Conservation (phyloP, 2,797 vertebrate species). For the Syndactyla subalaris region DNA sequence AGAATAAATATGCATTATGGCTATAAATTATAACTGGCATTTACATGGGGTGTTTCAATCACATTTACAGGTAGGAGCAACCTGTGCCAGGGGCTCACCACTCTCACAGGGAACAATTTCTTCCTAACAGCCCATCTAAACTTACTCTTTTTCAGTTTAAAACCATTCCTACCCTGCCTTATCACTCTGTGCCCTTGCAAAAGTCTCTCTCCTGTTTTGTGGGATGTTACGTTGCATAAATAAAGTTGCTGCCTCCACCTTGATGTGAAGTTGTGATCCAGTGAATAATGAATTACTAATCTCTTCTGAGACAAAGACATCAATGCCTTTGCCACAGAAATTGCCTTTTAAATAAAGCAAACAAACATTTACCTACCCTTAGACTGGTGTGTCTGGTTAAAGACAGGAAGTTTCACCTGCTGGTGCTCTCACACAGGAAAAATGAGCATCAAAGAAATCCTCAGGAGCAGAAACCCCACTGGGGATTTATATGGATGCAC, state of each 20-base stretch:
- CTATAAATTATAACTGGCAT: background rate
- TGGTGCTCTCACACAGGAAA: background rate
- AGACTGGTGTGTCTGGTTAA: background rate
- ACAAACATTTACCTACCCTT: background rate
- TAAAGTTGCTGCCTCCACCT: background rate
- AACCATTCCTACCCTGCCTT: background rate
- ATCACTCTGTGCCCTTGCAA: background rate
- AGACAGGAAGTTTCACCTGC: background rate
- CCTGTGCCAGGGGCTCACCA: background rate
- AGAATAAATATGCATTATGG: background rate
- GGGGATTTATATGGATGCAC: conserved; percentile 15
- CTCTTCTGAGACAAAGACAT: background rate
- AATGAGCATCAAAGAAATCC: background rate
- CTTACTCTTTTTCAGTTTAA: background rate
- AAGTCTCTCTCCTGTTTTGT: background rate
- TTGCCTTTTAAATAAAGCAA: background rate
- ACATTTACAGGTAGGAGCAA: background rate
- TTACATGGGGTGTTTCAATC: background rate
- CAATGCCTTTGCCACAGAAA: background rate
- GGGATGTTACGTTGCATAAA: background rate
- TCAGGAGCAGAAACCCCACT: conserved; percentile 32
- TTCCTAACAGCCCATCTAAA: background rate
- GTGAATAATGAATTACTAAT: background rate
- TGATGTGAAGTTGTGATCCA: background rate
- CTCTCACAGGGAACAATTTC: background rate